Evolutionary conservation across 2,797 vertebrate genomes (phyloP).

Genomic region (Lycodopsis pacificus): DNA sequence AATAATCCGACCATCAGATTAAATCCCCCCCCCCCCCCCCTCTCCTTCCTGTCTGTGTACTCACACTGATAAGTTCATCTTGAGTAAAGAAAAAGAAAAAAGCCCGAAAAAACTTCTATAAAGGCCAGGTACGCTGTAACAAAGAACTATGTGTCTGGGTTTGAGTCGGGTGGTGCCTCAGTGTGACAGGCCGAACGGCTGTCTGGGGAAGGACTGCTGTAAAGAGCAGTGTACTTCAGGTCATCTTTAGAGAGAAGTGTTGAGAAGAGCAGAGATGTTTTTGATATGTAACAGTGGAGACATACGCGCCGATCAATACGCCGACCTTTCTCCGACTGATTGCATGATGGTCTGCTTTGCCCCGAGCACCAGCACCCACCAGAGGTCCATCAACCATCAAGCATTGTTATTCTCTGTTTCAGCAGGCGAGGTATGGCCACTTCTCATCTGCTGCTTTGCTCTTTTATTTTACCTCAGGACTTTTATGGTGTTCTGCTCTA

Average conservation of each 20-base stretch:
- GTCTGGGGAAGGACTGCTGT: constrained; percentile 42
- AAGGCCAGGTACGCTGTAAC: constrained; percentile 55
- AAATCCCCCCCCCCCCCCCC: constrained; percentile 6
- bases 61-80: constrained; percentile 47
- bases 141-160: constrained; percentile 62
- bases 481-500: constrained; percentile 11
- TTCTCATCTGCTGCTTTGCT: constrained; percentile 8
- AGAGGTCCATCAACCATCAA: constrained; percentile 59
- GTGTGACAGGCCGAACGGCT: constrained; percentile 12
- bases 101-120: constrained; percentile 50
- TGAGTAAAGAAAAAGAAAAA: constrained; percentile 23
- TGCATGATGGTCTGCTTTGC: constrained; percentile 53
- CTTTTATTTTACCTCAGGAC: constrained; percentile 31
- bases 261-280: constrained; percentile 61
- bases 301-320: constrained; percentile 60
- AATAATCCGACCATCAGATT: constrained; percentile 47
- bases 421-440: neutral
- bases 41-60: constrained; percentile 33
- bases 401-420: constrained; percentile 54
- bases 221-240: constrained; percentile 59
- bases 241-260: constrained; percentile 49
- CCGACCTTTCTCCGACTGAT: constrained; percentile 66
- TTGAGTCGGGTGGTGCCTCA: constrained; percentile 28
- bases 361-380: constrained; percentile 39
- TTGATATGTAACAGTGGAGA: constrained; percentile 68